Evolutionary conservation across 2,113 vertebrate genomes (phyloP), one percentile per base, ranked within the genome.

Genomic region (Dascyllus trimaculatus): DNA sequence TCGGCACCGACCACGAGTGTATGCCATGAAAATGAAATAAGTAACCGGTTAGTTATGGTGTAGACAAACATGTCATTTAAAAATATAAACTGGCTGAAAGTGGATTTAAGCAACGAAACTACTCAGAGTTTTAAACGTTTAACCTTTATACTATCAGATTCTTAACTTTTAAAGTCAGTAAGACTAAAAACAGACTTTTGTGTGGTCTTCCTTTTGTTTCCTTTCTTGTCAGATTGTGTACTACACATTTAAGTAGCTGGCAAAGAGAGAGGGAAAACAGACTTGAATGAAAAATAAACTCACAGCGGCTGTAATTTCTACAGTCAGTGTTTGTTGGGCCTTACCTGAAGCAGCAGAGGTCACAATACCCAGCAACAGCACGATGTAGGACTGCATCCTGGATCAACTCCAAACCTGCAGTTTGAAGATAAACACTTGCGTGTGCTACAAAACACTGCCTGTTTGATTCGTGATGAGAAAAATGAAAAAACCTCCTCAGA

Each of bases 311-410:
- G 25, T 5, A 51, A 11, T 11, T 38, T 25, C n/a, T 54, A 11
- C 7, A 25, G 4, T 43, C 10, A n/a, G 18, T 3, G 5, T 51
- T 52, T 38, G 35, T 45, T 0, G 5, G 9, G 17, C 21, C 82
- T 90, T 89, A 95, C 95, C 95, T 90, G 92, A 81, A 35, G 84
- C 82, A 62, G 80, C 81, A 25, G 72, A 85, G 53, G 38, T 78
- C 74, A 94, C 75, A 1, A 93, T 56, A 70, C 88, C 90, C 66
- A 93, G 73, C 78, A 90, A 32, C 63, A 94, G 79, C 29, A 89
- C 11, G 19, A 93, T 70, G 63, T 68, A 84, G 24, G 75, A 57
- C 80, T 87, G 83, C 94, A 95, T 95, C 88, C 88, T 89, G 80
- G 69, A 87, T 85, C 82, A 60, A 71, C 76, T 87, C 71, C 66